A percentile compares a stretch with the other conserved stretches of the same genome.
Evolutionary conservation across 2,888 invertebrate genomes (phyloP).

Genomic region (Timema podura): DNA sequence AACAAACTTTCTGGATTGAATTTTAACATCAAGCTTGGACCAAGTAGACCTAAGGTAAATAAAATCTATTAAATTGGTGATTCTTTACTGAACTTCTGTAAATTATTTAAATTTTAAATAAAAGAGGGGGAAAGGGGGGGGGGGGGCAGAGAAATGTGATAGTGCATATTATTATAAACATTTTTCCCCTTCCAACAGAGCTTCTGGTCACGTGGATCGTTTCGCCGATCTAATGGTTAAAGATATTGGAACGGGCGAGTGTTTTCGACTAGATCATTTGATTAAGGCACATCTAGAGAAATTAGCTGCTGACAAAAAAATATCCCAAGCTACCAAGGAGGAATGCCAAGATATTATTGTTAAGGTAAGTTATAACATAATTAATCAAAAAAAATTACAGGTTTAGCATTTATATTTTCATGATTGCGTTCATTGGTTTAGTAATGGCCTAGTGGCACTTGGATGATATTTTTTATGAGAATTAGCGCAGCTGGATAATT

Average conservation of each 20-base stretch:
- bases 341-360: conserved; percentile 77
- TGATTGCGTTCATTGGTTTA: background rate
- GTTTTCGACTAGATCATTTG: conserved; percentile 95
- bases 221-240: conserved; percentile 99
- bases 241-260: conserved; percentile 92
- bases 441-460: background rate
- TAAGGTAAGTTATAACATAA: conserved; percentile 49
- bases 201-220: conserved; percentile 97
- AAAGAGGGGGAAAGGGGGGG: too few species aligned
- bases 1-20: too few species aligned
- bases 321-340: conserved; percentile 46
- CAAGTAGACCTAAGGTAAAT: too few species aligned
- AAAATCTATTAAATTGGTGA: too few species aligned
- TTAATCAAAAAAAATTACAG: background rate
- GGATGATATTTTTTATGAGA: background rate
- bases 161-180: too few species aligned
- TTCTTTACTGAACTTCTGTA: too few species aligned
- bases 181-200: conserved; percentile 48
- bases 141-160: too few species aligned
- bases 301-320: conserved; percentile 27
- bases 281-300: conserved; percentile 79
- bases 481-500: too few species aligned
- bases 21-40: too few species aligned
- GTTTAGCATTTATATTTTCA: background rate
- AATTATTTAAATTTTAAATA: too few species aligned